Evolutionary conservation across 2,888 invertebrate species (phyloP).

Genomic region (Balanococcus diminutus): DNA sequence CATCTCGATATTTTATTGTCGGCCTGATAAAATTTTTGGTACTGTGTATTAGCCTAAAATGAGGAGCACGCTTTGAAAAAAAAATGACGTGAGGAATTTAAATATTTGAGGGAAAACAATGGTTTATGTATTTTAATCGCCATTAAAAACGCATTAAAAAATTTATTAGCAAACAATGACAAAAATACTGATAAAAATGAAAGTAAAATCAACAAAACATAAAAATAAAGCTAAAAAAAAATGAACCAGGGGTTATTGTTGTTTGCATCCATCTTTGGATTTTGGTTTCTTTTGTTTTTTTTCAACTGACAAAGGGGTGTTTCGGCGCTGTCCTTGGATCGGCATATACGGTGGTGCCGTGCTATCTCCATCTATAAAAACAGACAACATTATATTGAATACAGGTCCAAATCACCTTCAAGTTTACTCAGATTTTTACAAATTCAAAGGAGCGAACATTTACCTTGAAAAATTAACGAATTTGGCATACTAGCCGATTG

Average conservation of each 20-base stretch:
- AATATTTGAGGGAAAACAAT: background rate
- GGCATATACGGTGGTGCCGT: constrained; percentile 74
- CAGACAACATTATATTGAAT: too few relatives aligned
- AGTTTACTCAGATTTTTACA: background rate
- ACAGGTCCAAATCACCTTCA: background rate
- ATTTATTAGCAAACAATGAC: constrained; percentile 13
- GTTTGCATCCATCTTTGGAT: constrained; percentile 69
- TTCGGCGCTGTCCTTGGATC: constrained; percentile 75
- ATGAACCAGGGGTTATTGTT: constrained; percentile 66
- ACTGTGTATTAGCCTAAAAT: too few relatives aligned
- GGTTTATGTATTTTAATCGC: too few relatives aligned
- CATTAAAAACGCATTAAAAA: background rate
- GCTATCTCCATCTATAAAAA: constrained; percentile 44
- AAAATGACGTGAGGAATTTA: too few relatives aligned
- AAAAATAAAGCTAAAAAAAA: constrained; percentile 11
- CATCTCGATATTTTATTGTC: too few relatives aligned
- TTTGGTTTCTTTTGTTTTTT: constrained; percentile 69
- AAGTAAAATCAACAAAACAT: background rate
- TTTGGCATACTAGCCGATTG: constrained; percentile 56
- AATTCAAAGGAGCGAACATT: background rate
- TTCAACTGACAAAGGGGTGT: constrained; percentile 65
- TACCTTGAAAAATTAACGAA: constrained; percentile 51
- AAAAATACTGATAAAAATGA: background rate
- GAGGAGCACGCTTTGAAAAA: too few relatives aligned
- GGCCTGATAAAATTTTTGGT: too few relatives aligned